Evolutionary conservation across 2,113 vertebrate genomes (phyloP), one percentile per base, ranked within the genome.

Genomic region (Phycodurus eques): DNA sequence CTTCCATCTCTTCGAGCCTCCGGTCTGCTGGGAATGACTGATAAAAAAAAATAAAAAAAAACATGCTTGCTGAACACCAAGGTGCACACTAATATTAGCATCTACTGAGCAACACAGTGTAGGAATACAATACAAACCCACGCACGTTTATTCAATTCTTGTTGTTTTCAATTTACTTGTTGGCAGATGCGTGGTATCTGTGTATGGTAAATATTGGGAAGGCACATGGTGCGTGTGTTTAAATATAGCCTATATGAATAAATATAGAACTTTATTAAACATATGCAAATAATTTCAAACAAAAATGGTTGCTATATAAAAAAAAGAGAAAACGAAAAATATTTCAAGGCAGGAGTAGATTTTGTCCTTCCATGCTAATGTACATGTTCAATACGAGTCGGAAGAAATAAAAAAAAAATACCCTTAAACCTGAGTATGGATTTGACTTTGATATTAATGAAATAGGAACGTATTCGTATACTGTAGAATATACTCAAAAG

Each of bases 81-180:
- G 87, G 83, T 84, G 79, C 84, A 70, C 79, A 80, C 86, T 91
- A 86, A 91, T 89, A 92, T 92, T 91, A 91, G 88, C 85, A 88
- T 81, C 78, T 75, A 83, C 80, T 85, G 79, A 82, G 72, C 75
- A 83, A 63, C 79, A 80, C 81, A 69, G 79, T 83, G 83, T 80
- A 72, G 76, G 82, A 81, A 86, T 83, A 88, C 82, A 89, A 83
- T 80, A 68, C 74, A 77, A 72, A 72, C 83, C 89, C 83, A 84
- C 83, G 49, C 83, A 70, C 43, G n/a, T 76, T 74, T 82, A 22
- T 72, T 54, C 73, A 44, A 70, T 73, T 68, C 53, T 57, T 33
- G 12, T 44, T 61, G 56, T 72, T 79, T 75, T 82, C 67, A 85
- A 77, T 81, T 68, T 86, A 80, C 85, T 81, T 76, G 46, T 75